Evolutionary conservation across 2,797 vertebrate genomes (phyloP), one percentile per base, ranked within the genome.

Genomic region (Clarias laeviceps): DNA sequence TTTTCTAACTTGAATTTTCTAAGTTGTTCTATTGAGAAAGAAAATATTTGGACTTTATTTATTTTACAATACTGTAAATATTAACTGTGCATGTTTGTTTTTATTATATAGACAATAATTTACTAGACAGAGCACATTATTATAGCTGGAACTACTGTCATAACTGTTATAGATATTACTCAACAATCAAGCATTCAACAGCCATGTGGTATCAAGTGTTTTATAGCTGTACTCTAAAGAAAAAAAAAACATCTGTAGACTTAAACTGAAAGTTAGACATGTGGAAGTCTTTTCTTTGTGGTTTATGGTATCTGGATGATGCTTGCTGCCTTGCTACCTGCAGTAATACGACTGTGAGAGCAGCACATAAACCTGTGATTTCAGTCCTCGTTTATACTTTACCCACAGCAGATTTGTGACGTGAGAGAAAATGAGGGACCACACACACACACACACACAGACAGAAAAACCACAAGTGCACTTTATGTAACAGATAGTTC

Each of bases 251-350:
- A 32, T n/a, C 56, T 61, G 27, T 50, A 50, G 18, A 70, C 61
- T 40, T 50, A 15, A 80, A 62, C 27, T 40, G 37, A 64, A 80
- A 37, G 4, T 40, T 40, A 50, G 69, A 62, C 56, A 32, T 45
- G 18, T 80, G 76, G 32, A 69, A 65, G 59, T 61, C 27, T 62
- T 85, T 85, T 80, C 56, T n/a, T 54, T 50, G 27, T 72, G 77
- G 66, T 62, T 62, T 14, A 64, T 40, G 7, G 27, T 54, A 29
- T 81, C 37, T 56, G 22, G 59, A 12, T 20, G 0, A n/a, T 24
- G 34, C 1, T 61, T 14, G 12, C 40, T 56, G 65, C 11, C 9
- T n/a, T 59, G 54, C 17, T 7, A 79, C 15, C 27, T 27, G 14
- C 9, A 62, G 68, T 54, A 8, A 37, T 73, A 20, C 8, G 5